phyloP scores from a whole-genome alignment of 2,113 vertebrate species.

The Jacana jacana region DNA sequence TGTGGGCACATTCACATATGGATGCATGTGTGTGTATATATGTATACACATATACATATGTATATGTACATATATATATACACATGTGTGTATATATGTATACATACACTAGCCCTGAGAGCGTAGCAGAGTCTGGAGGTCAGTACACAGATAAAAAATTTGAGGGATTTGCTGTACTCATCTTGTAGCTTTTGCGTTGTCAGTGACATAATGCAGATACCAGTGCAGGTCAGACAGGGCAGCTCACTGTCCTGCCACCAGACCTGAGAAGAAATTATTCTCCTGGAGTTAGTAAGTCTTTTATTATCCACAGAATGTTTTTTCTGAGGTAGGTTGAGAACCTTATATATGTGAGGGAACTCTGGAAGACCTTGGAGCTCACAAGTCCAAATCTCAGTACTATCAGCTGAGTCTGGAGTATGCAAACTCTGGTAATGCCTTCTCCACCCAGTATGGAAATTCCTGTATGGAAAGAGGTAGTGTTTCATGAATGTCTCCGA shows the following conservation, averaged over 20 bases:
- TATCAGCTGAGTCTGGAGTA: background rate
- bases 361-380: background rate
- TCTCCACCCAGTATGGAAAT: background rate
- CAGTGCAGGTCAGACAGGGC: background rate
- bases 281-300: background rate
- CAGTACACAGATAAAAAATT: background rate
- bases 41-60: background rate
- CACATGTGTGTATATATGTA: no score
- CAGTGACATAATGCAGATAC: background rate
- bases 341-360: background rate
- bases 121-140: background rate
- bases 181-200: background rate
- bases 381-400: background rate
- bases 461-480: background rate
- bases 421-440: background rate
- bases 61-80: background rate
- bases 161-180: background rate
- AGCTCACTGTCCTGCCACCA: background rate
- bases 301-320: background rate
- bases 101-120: background rate
- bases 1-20: no score
- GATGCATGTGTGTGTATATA: background rate
- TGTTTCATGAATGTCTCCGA: background rate
- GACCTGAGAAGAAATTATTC: background rate
- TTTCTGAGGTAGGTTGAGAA: background rate